Evolutionary conservation across 2,888 invertebrate genomes (phyloP), one percentile per base, ranked within the genome.

Genomic region (Brachypalpus laphriformis): DNA sequence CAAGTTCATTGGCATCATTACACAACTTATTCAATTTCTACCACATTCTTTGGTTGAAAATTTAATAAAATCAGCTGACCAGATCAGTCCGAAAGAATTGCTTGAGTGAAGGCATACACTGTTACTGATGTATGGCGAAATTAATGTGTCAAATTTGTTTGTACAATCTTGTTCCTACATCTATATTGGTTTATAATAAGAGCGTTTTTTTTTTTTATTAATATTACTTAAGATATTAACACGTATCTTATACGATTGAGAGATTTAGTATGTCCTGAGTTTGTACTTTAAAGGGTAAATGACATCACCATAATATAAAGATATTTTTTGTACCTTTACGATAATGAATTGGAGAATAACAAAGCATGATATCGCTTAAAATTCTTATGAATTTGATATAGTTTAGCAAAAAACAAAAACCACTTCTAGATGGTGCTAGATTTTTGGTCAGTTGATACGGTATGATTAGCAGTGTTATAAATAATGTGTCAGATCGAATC

Each of bases 111-210:
- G 20, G 11, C 9, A 22, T 0, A 16, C 18, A 9, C n/a, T 16
- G 25, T 25, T 40, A 42, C 16, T 25, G 54, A 42, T 59, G 37
- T 16, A 14, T 14, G 45, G 47, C 22, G 14, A 18, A 47, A 3
- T 42, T 8, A 45, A 20, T 28, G 42, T 14, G 25, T 14, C 25
- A 63, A 70, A 71, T n/a, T n/a, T 45, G 22, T 71, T 40, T 25
- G 34, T 61, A 51, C 31, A 28, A 72, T 22, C 28, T 25, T 61
- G 61, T 47, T 71, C 37, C 49, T 47, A 47, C 11, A 57, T 70
- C 3, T 25, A 56, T 16, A 31, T 31, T 14, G n/a, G 11, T 7
- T 49, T 8, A 47, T 59, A 14, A 25, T 14, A 59, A 5, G 34
- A 57, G 22, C 49, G 5, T 2, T 6, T 6, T 22, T 22, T 51